Percentiles rank a stretch among this genome's conserved stretches.
Evolutionary conservation across 2,797 vertebrate species (phyloP).

Genomic region (Sylvilagus floridanus): DNA sequence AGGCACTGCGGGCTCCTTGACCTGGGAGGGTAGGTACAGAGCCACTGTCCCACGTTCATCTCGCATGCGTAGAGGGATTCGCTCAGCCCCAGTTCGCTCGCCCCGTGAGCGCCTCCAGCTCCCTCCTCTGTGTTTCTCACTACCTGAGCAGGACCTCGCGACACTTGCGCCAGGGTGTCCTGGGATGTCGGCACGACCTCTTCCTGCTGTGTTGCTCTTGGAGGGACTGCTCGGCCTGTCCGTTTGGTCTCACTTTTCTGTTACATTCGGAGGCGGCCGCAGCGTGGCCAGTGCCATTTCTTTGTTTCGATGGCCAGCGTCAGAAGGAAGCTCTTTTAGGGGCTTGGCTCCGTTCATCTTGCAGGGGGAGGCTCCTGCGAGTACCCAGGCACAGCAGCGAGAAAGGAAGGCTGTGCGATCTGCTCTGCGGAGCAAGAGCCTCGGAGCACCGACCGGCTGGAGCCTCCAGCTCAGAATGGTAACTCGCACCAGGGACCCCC

Average conservation of each 20-base stretch:
- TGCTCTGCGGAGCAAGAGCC: neutral
- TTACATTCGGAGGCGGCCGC: neutral
- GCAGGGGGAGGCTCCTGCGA: neutral
- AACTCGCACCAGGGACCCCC: neutral
- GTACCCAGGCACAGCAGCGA: accelerated
- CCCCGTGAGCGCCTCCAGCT: neutral
- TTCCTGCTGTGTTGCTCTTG: neutral
- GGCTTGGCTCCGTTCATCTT: neutral
- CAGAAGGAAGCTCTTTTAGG: neutral
- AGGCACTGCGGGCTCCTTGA: neutral
- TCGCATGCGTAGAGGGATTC: neutral
- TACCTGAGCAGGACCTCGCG: too few species aligned
- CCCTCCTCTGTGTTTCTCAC: too few species aligned
- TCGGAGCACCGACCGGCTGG: accelerated
- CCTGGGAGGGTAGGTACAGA: neutral
- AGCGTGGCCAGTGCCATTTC: accelerated
- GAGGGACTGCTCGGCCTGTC: accelerated
- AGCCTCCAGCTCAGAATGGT: neutral
- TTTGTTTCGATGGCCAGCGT: neutral
- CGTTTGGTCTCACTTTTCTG: accelerated
- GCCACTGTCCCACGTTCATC: neutral
- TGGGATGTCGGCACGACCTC: neutral
- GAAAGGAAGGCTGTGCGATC: accelerated
- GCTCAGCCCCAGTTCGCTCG: accelerated
- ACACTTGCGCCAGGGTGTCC: neutral